These are phyloP conservation scores for Neodiprion fabricii DNA, from an alignment of 1,140 invertebrate species.

Conservation along the genomic window DNA sequence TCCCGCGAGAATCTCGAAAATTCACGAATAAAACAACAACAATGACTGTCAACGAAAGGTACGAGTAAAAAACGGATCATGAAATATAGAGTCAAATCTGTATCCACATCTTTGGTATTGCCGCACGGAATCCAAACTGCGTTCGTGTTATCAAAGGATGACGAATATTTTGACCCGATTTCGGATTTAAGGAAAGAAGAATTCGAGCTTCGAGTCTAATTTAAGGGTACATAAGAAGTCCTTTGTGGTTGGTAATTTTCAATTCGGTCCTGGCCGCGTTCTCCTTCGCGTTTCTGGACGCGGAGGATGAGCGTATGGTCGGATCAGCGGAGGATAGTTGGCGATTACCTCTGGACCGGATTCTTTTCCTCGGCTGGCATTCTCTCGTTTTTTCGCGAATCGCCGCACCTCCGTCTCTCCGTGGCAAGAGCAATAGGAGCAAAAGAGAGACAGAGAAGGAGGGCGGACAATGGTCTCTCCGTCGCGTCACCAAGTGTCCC, in stretches of 20 bases:
- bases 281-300: constrained; percentile 23
- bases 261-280: constrained; percentile 30
- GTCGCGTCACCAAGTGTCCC: constrained; percentile 49
- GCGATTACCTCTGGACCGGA: constrained; percentile 41
- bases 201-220: neutral
- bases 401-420: constrained; percentile 24
- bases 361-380: constrained; percentile 40
- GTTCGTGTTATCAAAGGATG: no score
- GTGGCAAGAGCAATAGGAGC: constrained; percentile 10
- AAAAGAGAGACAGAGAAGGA: constrained; percentile 43
- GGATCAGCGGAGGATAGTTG: constrained; percentile 16
- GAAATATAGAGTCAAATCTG: no score
- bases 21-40: neutral
- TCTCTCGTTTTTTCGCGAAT: constrained; percentile 38
- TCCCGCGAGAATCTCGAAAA: constrained; percentile 25
- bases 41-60: no score
- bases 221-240: no score
- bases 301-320: constrained; percentile 15
- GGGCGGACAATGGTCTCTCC: constrained; percentile 63
- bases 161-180: neutral
- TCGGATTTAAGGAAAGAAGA: constrained; percentile 8
- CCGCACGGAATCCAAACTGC: no score
- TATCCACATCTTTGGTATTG: no score
- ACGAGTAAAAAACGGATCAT: no score
- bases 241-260: constrained; percentile 23